Evolutionary conservation across 2,113 vertebrate genomes (phyloP).

Genomic region (Charadrius vociferus): DNA sequence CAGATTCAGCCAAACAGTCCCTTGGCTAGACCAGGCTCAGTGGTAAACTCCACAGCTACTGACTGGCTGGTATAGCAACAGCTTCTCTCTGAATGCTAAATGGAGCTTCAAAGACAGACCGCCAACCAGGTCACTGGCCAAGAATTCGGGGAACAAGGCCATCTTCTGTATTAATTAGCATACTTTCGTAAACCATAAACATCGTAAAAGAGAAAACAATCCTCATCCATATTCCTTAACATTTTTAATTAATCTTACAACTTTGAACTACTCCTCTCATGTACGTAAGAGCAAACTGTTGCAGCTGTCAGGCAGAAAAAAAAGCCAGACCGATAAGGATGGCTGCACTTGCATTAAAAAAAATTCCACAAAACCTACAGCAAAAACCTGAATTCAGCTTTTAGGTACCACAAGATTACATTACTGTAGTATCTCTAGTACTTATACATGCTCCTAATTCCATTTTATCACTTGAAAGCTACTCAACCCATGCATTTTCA

Average conservation of each 20-base stretch:
- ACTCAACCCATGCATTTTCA: not conserved
- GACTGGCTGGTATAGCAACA: not conserved
- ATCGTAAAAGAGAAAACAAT: not conserved
- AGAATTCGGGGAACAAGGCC: accelerated
- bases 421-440: not conserved
- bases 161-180: not conserved
- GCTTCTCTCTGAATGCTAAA: not conserved
- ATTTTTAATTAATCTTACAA: not conserved
- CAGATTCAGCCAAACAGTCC: not conserved
- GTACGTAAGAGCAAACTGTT: not conserved
- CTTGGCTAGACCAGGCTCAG: accelerated
- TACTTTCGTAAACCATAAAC: not conserved
- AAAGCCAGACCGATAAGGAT: not conserved
- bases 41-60: not conserved
- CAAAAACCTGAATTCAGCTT: not conserved
- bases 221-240: not conserved
- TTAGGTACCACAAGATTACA: not conserved
- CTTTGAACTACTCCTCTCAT: not conserved
- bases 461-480: not conserved
- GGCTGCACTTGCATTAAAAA: not conserved
- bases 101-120: not conserved
- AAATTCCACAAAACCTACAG: not conserved
- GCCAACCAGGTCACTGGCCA: not conserved
- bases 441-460: not conserved
- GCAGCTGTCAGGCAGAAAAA: not conserved